Conservation (phyloP, 2,113 vertebrate species). For the Mionectes macconnelli region DNA sequence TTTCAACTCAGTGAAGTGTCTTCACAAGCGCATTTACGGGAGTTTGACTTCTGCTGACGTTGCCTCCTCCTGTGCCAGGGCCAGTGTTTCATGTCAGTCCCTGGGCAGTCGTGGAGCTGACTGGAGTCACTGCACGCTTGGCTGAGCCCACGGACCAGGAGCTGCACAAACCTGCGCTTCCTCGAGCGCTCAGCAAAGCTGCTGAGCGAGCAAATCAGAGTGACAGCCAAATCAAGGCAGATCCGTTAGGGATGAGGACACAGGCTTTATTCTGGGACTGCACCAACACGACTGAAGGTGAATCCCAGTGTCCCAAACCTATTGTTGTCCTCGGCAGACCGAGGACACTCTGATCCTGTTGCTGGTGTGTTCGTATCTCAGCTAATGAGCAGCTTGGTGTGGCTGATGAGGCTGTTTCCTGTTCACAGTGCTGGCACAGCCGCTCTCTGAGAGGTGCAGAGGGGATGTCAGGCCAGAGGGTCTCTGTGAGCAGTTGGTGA, state of each 20-base stretch:
- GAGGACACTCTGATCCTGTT: not conserved
- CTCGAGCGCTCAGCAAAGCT: not conserved
- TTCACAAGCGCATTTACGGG: not conserved
- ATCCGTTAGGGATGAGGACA: not conserved
- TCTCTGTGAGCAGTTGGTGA: not conserved
- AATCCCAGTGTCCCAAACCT: not conserved
- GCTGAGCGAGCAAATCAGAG: not conserved
- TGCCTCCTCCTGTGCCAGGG: not conserved
- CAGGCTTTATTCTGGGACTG: not conserved
- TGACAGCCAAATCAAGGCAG: not conserved
- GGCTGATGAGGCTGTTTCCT: not conserved
- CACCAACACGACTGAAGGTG: not conserved
- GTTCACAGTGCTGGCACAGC: not conserved
- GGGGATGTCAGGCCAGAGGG: accelerated
- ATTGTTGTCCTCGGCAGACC: not conserved
- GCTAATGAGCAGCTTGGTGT: not conserved
- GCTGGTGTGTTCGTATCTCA: not conserved
- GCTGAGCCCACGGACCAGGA: not conserved
- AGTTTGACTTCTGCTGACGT: not conserved
- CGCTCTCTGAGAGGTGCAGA: not conserved
- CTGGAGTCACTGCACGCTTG: not conserved
- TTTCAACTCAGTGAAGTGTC: not conserved
- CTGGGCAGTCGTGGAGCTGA: not conserved
- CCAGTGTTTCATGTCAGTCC: not conserved
- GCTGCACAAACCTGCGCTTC: not conserved